Evolutionary conservation across 2,113 vertebrate species (phyloP).

Genomic region (Columba janthina): DNA sequence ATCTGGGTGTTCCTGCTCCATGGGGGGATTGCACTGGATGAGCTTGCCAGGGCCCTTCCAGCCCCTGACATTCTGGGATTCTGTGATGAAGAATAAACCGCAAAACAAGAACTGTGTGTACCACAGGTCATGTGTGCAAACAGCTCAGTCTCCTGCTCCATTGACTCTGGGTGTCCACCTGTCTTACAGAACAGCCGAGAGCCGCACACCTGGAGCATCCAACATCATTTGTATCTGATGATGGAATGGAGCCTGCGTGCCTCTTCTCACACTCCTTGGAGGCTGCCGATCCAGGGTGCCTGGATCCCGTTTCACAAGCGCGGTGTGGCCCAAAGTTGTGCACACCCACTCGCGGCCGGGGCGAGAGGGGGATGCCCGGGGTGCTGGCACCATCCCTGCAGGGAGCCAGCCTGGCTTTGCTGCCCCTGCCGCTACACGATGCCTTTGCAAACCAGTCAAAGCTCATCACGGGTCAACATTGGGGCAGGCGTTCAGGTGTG

Average conservation of each 20-base stretch:
- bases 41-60: too few relatives aligned
- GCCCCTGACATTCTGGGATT: too few relatives aligned
- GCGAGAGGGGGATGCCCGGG: accelerated
- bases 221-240: too few relatives aligned
- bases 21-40: too few relatives aligned
- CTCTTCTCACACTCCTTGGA: background rate
- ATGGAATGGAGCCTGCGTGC: background rate
- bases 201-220: background rate
- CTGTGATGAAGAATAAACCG: background rate
- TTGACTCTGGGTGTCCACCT: background rate
- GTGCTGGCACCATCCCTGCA: background rate
- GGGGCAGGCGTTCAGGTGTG: background rate
- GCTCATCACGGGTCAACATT: background rate
- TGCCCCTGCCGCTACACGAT: background rate
- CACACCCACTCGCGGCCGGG: background rate
- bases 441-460: accelerated
- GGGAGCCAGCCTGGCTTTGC: background rate
- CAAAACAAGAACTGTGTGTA: background rate
- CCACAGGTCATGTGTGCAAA: accelerated
- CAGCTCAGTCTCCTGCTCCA: background rate
- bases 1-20: too few relatives aligned
- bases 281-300: background rate
- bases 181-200: background rate
- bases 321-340: background rate
- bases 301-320: too few relatives aligned